Conservation (phyloP, 2,888 invertebrate genomes). For the Mactromeris polynyma region DNA sequence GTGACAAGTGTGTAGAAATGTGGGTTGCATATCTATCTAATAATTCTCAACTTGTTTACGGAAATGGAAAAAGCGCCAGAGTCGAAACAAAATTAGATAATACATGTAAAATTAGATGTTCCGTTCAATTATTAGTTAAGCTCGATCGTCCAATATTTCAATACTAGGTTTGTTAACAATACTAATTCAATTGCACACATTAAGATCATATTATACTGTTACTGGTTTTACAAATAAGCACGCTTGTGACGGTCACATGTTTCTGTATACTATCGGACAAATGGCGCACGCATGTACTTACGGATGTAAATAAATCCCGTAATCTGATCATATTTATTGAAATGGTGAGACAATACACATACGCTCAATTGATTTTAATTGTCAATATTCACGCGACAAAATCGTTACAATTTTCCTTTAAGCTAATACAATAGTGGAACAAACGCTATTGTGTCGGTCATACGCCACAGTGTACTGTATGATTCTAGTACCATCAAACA, state of each 20-base stretch:
- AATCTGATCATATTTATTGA: conserved; percentile 11
- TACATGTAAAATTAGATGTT: too few species aligned
- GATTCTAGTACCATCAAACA: neutral
- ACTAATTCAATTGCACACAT: neutral
- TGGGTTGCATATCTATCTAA: too few species aligned
- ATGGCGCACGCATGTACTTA: neutral
- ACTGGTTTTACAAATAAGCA: neutral
- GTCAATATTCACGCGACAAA: conserved; percentile 21
- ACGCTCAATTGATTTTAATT: conserved; percentile 30
- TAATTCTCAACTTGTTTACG: too few species aligned
- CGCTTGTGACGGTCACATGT: neutral
- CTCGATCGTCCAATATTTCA: neutral
- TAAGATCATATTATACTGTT: neutral
- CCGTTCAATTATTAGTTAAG: neutral
- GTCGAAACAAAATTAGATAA: too few species aligned
- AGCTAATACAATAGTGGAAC: conserved; percentile 30
- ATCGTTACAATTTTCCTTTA: conserved; percentile 22
- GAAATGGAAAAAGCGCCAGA: too few species aligned
- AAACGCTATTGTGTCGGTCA: neutral
- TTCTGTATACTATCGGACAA: neutral
- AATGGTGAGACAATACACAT: neutral
- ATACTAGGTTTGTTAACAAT: neutral
- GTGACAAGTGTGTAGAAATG: too few species aligned
- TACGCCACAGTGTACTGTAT: neutral
- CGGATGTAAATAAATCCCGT: neutral